Base-by-base conservation (phyloP, 2,797 vertebrate genomes). In the Oreortyx pictus region DNA sequence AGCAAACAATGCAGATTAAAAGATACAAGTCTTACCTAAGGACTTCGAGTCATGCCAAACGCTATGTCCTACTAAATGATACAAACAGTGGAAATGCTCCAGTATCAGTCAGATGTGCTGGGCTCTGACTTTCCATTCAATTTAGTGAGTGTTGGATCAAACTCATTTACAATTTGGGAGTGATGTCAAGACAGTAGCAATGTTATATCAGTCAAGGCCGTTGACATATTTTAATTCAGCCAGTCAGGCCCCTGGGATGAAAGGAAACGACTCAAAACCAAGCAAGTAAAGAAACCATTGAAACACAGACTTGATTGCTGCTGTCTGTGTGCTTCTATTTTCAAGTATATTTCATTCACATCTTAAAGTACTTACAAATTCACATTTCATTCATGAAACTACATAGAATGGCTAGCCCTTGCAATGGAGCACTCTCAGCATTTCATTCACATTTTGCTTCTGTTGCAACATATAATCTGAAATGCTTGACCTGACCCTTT, bases 211-310 rank as follows among this genome's bases (percentile, higher is more conserved):
- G 60, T 82, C 62, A 88, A 91, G 37, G 67, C 75, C 83, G 22
- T 77, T 91, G 75, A 91, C 12, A 54, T 82, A 82, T 80, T 88
- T 93, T 88, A 71, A 67, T 65, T 78, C 88, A 93, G n/a, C 31
- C 71, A 43, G 44, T 46, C 50, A 88, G 65, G 46, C 2, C 60
- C 14, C 27, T 86, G 9, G 35, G 7, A 24, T 67, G 24, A 67
- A 9, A 61, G 47, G 57, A 89, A 86, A 82, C 90, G 72, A 22
- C 1, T 68, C 20, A 35, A 22, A 14, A 70, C n/a, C 11, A 72
- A 68, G 37, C 5, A 60, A 64, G 9, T 6, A 61, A 73, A 89
- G n/a, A 93, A 91, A 9, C 3, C 23, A 56, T 57, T 83, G 44
- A 77, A 90, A 66, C 65, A 60, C 8, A 85, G 11, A 66, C 72